Evolutionary conservation across 1,140 invertebrate species (phyloP), one percentile per base, ranked within the genome.

Genomic region (Marisa cornuarietis): DNA sequence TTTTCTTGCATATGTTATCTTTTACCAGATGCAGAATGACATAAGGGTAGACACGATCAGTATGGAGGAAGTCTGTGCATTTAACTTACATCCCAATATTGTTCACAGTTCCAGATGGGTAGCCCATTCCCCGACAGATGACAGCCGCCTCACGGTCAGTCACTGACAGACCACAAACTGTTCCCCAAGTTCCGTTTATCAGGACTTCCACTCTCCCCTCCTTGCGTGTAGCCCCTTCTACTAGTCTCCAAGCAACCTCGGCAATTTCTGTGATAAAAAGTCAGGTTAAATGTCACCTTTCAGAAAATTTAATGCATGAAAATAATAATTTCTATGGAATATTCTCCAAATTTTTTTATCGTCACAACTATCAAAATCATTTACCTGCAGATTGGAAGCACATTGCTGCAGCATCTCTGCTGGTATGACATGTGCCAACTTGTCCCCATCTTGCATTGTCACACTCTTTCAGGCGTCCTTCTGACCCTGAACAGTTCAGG

Each of bases 121-220:
- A 76, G n/a, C 76, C 81, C 54, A 84, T 61, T 62, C 85, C 81
- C 58, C 79, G 73, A 80, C 88, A 89, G n/a, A 87, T 66, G 16
- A 89, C 85, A 18, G 78, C 81, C 0, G 87, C 87, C 42, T 82
- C 85, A 13, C 74, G 79, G 24, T 84, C 81, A 24, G 78, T 79
- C 42, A 82, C 75, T 52, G 42, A 81, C 31, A 62, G 68, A 1
- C 63, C 75, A 78, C 87, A 89, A 13, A 89, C 79, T 22, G 84
- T 85, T 14, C 88, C 88, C 87, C 87, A 89, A 22, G 82, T 83
- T 13, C 85, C 85, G 63, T 87, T 86, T 22, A 87, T 79, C 42
- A 83, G 81, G 31, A 89, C 81, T 80, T 89, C 84, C 24, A 89
- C 84, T 14, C 85, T 80, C 1, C 86, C 86, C 75, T 78, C 83